phyloP scores from a whole-genome alignment of 1,140 invertebrate species.

The Pogonognathellus flavescens region DNA sequence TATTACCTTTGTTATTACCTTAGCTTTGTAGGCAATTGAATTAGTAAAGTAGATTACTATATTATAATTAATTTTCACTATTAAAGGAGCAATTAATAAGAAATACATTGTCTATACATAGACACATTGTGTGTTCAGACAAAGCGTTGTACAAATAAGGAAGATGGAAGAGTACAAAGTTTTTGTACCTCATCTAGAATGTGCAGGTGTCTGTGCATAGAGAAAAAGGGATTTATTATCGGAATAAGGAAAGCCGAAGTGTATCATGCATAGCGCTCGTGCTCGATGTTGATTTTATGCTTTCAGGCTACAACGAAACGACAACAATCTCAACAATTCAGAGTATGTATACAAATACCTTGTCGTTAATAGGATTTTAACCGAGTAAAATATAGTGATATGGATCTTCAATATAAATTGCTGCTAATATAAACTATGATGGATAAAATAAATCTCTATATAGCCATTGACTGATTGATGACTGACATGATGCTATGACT shows the following conservation, averaged over 20 bases:
- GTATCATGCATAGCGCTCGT: not conserved
- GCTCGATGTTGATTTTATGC: slow-evolving; percentile 9
- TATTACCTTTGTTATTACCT: too few relatives aligned
- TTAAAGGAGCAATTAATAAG: too few relatives aligned
- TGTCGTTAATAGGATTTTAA: not conserved
- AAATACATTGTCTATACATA: too few relatives aligned
- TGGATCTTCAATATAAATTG: too few relatives aligned
- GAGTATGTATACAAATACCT: not conserved
- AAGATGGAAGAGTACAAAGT: not conserved
- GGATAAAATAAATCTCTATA: too few relatives aligned
- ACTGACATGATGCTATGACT: too few relatives aligned
- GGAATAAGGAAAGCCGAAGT: slow-evolving; percentile 18
- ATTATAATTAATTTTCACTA: too few relatives aligned
- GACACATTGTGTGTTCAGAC: not conserved
- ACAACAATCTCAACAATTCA: not conserved
- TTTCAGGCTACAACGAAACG: slow-evolving; percentile 4
- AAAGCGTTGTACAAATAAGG: not conserved
- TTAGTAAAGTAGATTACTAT: too few relatives aligned
- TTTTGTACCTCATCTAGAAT: not conserved
- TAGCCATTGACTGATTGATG: too few relatives aligned
- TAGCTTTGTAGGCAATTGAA: too few relatives aligned
- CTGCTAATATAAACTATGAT: too few relatives aligned
- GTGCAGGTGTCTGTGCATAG: slow-evolving; percentile 20
- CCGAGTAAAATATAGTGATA: not conserved
- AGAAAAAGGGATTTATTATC: not conserved